phyloP scores from a whole-genome alignment of 1,140 invertebrate species.

The Cydia strobilella region DNA sequence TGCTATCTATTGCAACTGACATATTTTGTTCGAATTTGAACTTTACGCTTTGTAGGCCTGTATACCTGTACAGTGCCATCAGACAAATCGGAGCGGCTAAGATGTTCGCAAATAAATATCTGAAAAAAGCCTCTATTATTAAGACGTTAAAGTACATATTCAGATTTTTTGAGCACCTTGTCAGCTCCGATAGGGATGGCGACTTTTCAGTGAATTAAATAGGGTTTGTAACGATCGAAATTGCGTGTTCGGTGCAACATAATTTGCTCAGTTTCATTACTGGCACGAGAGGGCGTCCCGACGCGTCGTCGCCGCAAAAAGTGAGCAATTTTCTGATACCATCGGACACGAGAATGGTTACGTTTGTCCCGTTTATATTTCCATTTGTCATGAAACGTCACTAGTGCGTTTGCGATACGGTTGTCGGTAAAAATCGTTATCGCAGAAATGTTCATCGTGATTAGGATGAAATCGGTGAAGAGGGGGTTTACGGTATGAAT shows the following conservation, averaged over 20 bases:
- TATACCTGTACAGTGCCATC: too few species aligned
- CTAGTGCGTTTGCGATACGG: conserved; percentile 14
- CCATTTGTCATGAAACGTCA: conserved; percentile 60
- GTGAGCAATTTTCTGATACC: conserved; percentile 76
- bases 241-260: conserved; percentile 24
- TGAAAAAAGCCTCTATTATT: too few species aligned
- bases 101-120: too few species aligned
- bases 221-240: not conserved
- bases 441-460: not conserved
- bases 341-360: conserved; percentile 72
- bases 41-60: too few species aligned
- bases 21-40: not conserved
- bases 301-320: conserved; percentile 61
- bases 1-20: not conserved
- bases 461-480: not conserved
- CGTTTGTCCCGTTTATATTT: conserved; percentile 73
- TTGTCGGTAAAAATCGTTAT: conserved; percentile 6
- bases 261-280: conserved; percentile 45
- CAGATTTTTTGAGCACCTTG: too few species aligned
- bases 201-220: not conserved
- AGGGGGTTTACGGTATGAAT: not conserved
- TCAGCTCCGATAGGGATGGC: too few species aligned
- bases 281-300: conserved; percentile 56
- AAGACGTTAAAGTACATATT: too few species aligned
- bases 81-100: too few species aligned